Base-by-base conservation (phyloP, 2,888 invertebrate genomes). In the Choristoneura rosaceana region DNA sequence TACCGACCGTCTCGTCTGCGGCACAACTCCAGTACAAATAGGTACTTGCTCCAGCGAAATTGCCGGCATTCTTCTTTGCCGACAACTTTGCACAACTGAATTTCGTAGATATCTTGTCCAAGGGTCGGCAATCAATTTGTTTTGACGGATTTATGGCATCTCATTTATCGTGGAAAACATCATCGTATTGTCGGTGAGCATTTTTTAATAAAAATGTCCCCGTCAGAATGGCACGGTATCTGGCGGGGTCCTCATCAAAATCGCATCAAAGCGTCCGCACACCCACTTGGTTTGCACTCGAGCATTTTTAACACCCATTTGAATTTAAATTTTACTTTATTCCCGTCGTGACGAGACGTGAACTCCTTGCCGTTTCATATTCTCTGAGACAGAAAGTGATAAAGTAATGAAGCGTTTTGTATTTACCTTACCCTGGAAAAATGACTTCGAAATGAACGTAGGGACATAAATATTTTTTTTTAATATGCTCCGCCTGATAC, bases 241-340 rank as follows among this genome's bases (percentile, higher is more conserved):
- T 81, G 79, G 81, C 77, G 78, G 75, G 79, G 82, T 79, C 89
- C 89, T 90, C 90, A 89, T 92, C 89, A 91, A 91, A 90, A 86
- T 87, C 90, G 84, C 88, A 90, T 91, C 88, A 90, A 86, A 86
- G 80, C 82, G 78, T 81, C 80, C 82, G 79, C 80, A 84, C 87
- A 84, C 85, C 87, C 86, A 83, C 84, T 86, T 84, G 75, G 80
- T 84, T 81, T 78, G 81, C 84, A 82, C 82, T 81, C 79, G 78
- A 87, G 82, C 84, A 87, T 88, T 90, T 89, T 89, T 88, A 89
- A 90, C 87, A 89, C 83, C 86, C 84, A 88, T 90, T 90, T 87
- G 84, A 87, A 88, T 87, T 84, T 86, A 87, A 89, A 89, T 88
- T 88, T 87, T 84, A 86, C 84, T 86, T 87, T 84, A 83, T 82